These are phyloP conservation scores for Gibbula magus DNA, from an alignment of 2,888 invertebrate species.

Conservation along the genomic window DNA sequence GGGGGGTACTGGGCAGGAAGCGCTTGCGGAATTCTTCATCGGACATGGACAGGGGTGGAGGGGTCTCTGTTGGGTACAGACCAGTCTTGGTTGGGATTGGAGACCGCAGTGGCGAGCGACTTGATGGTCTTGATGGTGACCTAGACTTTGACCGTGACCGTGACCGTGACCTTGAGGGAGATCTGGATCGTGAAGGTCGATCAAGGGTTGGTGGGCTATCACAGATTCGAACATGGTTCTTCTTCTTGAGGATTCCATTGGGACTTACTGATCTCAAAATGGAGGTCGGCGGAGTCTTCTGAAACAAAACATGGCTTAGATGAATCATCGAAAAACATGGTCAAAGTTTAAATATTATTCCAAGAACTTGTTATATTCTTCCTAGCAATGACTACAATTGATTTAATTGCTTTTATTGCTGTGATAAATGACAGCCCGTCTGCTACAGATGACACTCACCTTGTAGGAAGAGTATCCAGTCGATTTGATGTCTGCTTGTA, in stretches of 20 bases:
- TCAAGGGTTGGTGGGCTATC: constrained; percentile 35
- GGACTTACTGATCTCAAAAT: constrained; percentile 39
- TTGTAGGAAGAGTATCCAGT: background rate
- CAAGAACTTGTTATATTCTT: no score
- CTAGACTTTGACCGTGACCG: background rate
- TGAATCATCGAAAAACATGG: background rate
- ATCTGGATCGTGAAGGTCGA: background rate
- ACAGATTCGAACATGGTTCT: constrained; percentile 43
- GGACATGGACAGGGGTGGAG: constrained; percentile 54
- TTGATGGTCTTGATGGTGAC: constrained; percentile 10
- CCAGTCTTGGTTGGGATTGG: constrained; percentile 13
- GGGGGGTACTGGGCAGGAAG: constrained; percentile 46
- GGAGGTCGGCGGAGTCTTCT: constrained; percentile 25
- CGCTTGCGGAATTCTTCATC: constrained; percentile 61
- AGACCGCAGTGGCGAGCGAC: constrained; percentile 11
- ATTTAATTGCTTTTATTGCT: no score
- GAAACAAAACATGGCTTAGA: background rate
- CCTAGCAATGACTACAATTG: no score
- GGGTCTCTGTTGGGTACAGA: constrained; percentile 46
- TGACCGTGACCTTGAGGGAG: background rate
- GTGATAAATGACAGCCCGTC: background rate
- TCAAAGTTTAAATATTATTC: background rate
- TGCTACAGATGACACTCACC: background rate
- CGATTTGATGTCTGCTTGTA: constrained; percentile 2
- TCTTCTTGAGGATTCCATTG: constrained; percentile 29